phyloP scores from a whole-genome alignment of 2,797 vertebrate species.

The Typhlichthys subterraneus region DNA sequence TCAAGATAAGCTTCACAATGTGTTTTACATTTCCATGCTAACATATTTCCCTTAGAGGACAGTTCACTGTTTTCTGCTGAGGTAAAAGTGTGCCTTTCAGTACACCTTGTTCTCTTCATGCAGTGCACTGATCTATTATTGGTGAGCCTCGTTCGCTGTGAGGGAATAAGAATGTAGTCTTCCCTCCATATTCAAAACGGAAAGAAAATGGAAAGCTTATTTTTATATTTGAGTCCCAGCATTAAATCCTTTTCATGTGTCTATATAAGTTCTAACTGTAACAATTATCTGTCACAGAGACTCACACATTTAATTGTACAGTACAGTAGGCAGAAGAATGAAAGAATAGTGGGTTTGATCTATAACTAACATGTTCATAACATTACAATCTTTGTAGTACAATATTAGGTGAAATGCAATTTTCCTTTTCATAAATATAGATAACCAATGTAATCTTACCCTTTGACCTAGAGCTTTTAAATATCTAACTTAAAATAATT shows the following conservation, averaged over 20 bases:
- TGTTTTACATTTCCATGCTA: conserved; percentile 24
- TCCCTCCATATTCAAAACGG: conserved; percentile 34
- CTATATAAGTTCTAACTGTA: too few relatives aligned
- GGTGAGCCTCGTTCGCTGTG: conserved; percentile 42
- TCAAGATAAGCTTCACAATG: conserved; percentile 33
- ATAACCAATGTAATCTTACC: too few relatives aligned
- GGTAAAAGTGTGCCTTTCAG: conserved; percentile 30
- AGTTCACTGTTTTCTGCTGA: conserved; percentile 34
- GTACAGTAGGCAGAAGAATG: too few relatives aligned
- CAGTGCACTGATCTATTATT: conserved; percentile 47
- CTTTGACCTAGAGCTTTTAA: too few relatives aligned
- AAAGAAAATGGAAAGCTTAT: conserved; percentile 23
- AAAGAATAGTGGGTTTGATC: too few relatives aligned
- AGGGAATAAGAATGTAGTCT: conserved; percentile 33
- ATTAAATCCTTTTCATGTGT: background rate
- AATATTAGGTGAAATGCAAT: too few relatives aligned
- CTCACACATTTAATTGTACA: too few relatives aligned
- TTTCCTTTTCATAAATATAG: too few relatives aligned
- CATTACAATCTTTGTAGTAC: too few relatives aligned
- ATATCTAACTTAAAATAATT: too few relatives aligned
- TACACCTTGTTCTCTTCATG: conserved; percentile 50
- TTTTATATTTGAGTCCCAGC: conserved; percentile 25
- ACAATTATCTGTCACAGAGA: too few relatives aligned
- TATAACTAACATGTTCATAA: too few relatives aligned
- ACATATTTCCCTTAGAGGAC: conserved; percentile 35